Conservation (phyloP, 2,888 invertebrate species). For the Fissipunctia ypsillon region DNA sequence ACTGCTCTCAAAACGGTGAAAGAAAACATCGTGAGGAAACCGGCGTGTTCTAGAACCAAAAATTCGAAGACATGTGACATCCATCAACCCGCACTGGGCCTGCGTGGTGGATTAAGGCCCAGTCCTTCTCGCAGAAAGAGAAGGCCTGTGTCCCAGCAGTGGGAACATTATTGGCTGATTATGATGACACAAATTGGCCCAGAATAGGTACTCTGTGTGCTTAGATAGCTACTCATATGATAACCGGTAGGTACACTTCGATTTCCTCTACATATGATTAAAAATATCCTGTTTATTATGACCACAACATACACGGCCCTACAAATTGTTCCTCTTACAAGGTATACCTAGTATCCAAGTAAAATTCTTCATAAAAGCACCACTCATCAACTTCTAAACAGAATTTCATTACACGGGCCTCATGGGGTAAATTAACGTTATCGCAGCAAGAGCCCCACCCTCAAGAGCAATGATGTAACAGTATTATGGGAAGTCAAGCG, state of each 20-base stretch:
- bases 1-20: too few relatives aligned
- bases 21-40: too few relatives aligned
- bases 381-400: constrained; percentile 23
- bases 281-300: background rate
- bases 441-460: constrained; percentile 1
- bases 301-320: background rate
- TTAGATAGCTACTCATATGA: too few relatives aligned
- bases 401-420: constrained; percentile 23
- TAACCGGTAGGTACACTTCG: background rate
- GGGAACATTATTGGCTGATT: too few relatives aligned
- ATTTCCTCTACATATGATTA: background rate
- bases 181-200: too few relatives aligned
- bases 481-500: constrained; percentile 15
- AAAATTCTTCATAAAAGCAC: background rate
- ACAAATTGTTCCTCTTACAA: background rate
- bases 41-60: too few relatives aligned
- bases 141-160: too few relatives aligned
- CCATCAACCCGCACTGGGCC: too few relatives aligned
- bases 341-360: background rate
- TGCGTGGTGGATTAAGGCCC: too few relatives aligned
- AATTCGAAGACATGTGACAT: too few relatives aligned
- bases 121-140: too few relatives aligned
- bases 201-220: background rate
- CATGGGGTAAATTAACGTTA: constrained; percentile 46
- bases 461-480: constrained; percentile 28